Percentiles rank a stretch among this genome's conserved stretches.
These are phyloP conservation scores for Fistularia commersonii DNA, from an alignment of 2,797 vertebrate genomes.

Conservation along the genomic window DNA sequence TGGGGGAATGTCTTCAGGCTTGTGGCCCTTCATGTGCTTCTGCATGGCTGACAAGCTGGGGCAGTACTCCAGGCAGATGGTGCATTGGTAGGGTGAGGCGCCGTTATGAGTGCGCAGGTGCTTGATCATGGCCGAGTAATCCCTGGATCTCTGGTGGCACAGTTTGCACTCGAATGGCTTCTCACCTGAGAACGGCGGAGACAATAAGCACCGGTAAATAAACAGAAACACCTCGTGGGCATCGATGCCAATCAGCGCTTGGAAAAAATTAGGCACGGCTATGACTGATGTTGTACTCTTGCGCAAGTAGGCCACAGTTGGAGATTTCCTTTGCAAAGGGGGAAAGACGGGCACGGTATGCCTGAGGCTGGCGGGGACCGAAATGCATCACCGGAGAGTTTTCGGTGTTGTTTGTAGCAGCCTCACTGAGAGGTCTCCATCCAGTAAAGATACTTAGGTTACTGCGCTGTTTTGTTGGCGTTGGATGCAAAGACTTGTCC, in stretches of 20 bases:
- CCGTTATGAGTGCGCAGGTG: conserved; percentile 98
- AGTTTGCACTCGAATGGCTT: conserved; percentile 99
- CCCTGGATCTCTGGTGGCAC: conserved; percentile 96
- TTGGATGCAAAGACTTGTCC: too few relatives aligned
- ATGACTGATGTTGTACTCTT: too few relatives aligned
- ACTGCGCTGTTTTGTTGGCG: too few relatives aligned
- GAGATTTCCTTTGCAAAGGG: too few relatives aligned
- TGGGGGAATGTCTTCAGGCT: conserved; percentile 93
- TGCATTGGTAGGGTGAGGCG: conserved; percentile 97
- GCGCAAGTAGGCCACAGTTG: too few relatives aligned
- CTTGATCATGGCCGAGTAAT: conserved; percentile 99
- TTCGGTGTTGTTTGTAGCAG: too few relatives aligned
- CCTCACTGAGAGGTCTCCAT: too few relatives aligned
- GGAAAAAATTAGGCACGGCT: too few relatives aligned
- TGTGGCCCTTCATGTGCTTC: conserved; percentile 99
- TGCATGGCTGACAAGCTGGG: conserved; percentile 98
- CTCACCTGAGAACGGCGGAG: conserved; percentile 81
- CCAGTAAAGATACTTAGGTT: too few relatives aligned
- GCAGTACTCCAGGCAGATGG: conserved; percentile 98
- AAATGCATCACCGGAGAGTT: too few relatives aligned
- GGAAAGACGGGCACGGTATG: too few relatives aligned
- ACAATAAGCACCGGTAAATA: neutral
- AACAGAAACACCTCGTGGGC: neutral
- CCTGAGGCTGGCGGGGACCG: too few relatives aligned
- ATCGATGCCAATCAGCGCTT: neutral